Evolutionary conservation across 1,140 invertebrate species (phyloP).

Genomic region (Pachypeltis micranthus): DNA sequence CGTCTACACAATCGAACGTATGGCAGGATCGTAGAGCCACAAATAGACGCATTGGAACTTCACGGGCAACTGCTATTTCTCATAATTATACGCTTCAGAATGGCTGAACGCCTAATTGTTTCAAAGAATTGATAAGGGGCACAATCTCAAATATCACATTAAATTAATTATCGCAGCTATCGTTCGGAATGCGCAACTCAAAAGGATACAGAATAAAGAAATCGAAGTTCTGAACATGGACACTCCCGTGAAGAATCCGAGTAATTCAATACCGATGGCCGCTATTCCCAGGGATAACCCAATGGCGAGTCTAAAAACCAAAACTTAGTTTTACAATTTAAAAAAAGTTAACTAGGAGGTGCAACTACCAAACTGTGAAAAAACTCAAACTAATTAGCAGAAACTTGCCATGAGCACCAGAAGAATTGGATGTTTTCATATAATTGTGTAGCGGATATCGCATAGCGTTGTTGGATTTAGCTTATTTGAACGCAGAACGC

Average conservation of each 20-base stretch:
- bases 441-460: too few species aligned
- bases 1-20: too few species aligned
- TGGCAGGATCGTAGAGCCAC: too few species aligned
- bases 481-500: too few species aligned
- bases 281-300: conserved; percentile 18
- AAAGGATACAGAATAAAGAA: conserved; percentile 22
- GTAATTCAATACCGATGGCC: conserved; percentile 17
- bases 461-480: too few species aligned
- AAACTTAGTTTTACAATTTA: not conserved
- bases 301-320: conserved; percentile 18
- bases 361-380: too few species aligned
- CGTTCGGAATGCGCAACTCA: not conserved
- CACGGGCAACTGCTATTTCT: not conserved
- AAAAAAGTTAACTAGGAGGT: too few species aligned
- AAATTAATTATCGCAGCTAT: not conserved
- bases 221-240: conserved; percentile 20
- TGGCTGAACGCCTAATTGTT: not conserved
- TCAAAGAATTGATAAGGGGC: not conserved
- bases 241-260: conserved; percentile 20
- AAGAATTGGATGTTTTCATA: too few species aligned
- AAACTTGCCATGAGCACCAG: too few species aligned
- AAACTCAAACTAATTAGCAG: too few species aligned
- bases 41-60: not conserved
- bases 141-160: not conserved
- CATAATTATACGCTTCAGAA: not conserved